Evolutionary conservation across 2,113 vertebrate species (phyloP).

Genomic region (Noturus placidus): DNA sequence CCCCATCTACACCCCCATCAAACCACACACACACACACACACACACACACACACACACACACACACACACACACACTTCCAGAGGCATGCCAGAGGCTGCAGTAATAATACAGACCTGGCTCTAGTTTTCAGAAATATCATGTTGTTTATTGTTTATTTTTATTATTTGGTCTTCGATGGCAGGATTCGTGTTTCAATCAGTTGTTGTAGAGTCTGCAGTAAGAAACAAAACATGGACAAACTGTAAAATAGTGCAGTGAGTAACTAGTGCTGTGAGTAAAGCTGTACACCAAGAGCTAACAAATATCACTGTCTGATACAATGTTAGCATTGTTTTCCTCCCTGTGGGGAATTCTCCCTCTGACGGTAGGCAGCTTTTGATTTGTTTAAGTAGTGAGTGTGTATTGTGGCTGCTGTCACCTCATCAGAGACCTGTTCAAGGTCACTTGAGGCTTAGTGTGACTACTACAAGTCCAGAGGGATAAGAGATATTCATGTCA

Average conservation of each 20-base stretch:
- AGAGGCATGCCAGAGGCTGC: neutral
- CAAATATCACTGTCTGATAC: conserved; percentile 30
- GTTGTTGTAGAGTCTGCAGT: neutral
- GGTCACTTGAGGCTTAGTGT: neutral
- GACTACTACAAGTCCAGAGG: neutral
- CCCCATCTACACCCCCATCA: neutral
- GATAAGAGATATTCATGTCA: neutral
- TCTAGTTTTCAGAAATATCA: neutral
- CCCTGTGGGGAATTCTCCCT: conserved; percentile 15
- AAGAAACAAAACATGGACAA: neutral
- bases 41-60: conserved; percentile 8
- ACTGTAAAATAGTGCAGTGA: neutral
- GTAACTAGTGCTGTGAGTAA: conserved; percentile 7
- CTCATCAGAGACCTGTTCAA: neutral
- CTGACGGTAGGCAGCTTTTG: neutral
- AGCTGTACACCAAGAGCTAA: conserved; percentile 5
- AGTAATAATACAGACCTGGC: neutral
- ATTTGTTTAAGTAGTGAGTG: neutral
- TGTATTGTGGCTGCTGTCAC: neutral
- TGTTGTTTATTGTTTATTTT: neutral
- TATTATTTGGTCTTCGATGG: neutral
- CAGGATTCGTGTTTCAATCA: neutral
- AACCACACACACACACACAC: conserved; percentile 6
- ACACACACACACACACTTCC: neutral
- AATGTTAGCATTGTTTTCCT: conserved; percentile 44